phyloP scores from a whole-genome alignment of 2,888 invertebrate species.

The Sarcophaga rosellei region DNA sequence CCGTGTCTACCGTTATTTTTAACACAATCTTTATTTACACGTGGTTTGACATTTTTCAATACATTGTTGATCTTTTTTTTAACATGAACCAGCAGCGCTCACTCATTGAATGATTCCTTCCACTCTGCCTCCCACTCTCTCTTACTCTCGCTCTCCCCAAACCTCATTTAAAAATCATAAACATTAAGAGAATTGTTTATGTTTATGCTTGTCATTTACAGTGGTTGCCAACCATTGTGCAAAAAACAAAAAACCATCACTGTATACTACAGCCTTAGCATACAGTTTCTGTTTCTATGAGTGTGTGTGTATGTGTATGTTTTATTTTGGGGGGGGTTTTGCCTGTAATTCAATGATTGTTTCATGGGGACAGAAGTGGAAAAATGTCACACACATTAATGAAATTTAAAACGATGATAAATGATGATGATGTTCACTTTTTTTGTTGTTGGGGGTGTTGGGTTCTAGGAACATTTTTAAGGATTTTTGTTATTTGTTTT shows the following conservation, averaged over 20 bases:
- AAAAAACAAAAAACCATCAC: slow-evolving; percentile 25
- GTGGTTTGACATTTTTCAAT: slow-evolving; percentile 61
- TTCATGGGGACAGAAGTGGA: neutral
- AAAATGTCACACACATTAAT: slow-evolving; percentile 55
- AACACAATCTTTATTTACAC: slow-evolving; percentile 66
- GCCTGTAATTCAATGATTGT: slow-evolving; percentile 18
- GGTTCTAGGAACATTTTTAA: neutral
- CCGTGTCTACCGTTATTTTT: slow-evolving; percentile 42
- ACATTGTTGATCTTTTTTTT: neutral
- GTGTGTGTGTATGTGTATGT: neutral
- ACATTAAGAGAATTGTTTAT: slow-evolving; percentile 1
- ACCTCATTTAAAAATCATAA: neutral
- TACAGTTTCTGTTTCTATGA: neutral
- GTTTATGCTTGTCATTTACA: slow-evolving; percentile 56
- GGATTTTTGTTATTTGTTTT: too few species aligned
- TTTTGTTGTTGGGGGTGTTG: neutral
- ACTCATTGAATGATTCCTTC: too few species aligned
- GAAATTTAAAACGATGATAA: slow-evolving; percentile 59
- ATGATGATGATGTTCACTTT: slow-evolving; percentile 33
- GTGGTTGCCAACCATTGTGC: slow-evolving; percentile 33
- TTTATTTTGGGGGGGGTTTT: neutral
- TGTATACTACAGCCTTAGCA: slow-evolving; percentile 13
- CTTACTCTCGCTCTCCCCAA: neutral
- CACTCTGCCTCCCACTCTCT: slow-evolving; percentile 15
- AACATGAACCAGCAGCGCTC: too few species aligned